phyloP scores from a whole-genome alignment of 2,797 vertebrate genomes.

The Cossypha polioptera region DNA sequence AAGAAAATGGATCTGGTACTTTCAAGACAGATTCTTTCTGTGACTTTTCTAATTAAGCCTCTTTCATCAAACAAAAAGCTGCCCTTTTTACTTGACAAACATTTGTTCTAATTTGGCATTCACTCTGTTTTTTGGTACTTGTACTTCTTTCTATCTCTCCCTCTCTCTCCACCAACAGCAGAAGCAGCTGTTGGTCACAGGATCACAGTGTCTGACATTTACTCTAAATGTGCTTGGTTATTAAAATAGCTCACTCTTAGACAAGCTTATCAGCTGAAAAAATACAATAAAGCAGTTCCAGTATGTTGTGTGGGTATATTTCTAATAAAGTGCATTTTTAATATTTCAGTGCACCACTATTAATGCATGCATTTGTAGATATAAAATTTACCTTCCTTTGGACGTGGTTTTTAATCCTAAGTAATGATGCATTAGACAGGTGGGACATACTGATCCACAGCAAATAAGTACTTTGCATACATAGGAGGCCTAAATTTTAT shows the following conservation, averaged over 20 bases:
- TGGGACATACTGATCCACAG: not conserved
- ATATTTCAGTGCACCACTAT: not conserved
- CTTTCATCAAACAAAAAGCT: constrained; percentile 70
- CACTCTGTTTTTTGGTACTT: constrained; percentile 55
- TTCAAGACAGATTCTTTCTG: constrained; percentile 59
- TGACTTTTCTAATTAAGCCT: constrained; percentile 78
- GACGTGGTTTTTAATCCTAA: not conserved
- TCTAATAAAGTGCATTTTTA: not conserved
- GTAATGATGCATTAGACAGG: not conserved
- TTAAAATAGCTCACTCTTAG: constrained; percentile 74
- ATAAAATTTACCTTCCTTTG: not conserved
- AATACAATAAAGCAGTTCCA: constrained; percentile 50
- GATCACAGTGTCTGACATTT: constrained; percentile 73
- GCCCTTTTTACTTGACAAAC: constrained; percentile 76
- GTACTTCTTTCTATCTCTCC: not conserved
- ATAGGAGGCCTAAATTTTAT: not conserved
- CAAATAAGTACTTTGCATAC: not conserved
- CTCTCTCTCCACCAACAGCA: constrained; percentile 52
- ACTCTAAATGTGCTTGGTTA: constrained; percentile 68
- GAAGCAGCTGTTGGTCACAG: constrained; percentile 71
- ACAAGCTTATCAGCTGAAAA: constrained; percentile 71
- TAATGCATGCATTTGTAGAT: not conserved
- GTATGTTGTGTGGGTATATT: not conserved
- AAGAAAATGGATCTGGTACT: constrained; percentile 66
- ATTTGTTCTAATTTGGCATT: constrained; percentile 77